Percentiles rank a stretch among this genome's conserved stretches.
Conservation (phyloP, 2,888 invertebrate species). For the Notocelia uddmanniana region DNA sequence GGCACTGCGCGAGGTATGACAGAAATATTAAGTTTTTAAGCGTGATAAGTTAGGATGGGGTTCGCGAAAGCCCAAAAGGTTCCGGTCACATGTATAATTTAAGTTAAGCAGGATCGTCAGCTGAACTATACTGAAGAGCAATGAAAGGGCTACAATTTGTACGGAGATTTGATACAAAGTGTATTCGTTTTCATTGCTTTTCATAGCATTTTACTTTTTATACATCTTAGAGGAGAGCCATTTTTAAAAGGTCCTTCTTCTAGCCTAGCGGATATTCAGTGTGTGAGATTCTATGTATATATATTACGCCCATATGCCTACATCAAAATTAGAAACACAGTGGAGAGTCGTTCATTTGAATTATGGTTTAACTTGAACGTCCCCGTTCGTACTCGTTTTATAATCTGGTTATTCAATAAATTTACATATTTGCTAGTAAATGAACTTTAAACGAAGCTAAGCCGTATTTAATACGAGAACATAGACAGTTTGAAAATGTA, state of each 20-base stretch:
- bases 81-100: not conserved
- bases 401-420: not conserved
- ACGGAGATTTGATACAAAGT: not conserved
- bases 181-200: not conserved
- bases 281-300: too few relatives aligned
- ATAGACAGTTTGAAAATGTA: too few relatives aligned
- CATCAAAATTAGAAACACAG: too few relatives aligned
- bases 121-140: not conserved
- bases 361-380: too few relatives aligned
- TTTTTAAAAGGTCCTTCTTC: too few relatives aligned
- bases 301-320: too few relatives aligned
- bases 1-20: conserved; percentile 57
- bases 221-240: too few relatives aligned
- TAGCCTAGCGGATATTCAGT: too few relatives aligned
- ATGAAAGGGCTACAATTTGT: not conserved
- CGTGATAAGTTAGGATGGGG: not conserved
- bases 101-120: not conserved
- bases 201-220: too few relatives aligned
- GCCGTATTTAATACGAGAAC: too few relatives aligned
- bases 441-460: not conserved
- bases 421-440: not conserved
- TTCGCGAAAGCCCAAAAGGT: not conserved
- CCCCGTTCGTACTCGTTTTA: not conserved
- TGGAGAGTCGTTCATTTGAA: too few relatives aligned
- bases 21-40: conserved; percentile 56